These are phyloP conservation scores for Crematogaster levior DNA, from an alignment of 2,888 invertebrate species.

Conservation along the genomic window DNA sequence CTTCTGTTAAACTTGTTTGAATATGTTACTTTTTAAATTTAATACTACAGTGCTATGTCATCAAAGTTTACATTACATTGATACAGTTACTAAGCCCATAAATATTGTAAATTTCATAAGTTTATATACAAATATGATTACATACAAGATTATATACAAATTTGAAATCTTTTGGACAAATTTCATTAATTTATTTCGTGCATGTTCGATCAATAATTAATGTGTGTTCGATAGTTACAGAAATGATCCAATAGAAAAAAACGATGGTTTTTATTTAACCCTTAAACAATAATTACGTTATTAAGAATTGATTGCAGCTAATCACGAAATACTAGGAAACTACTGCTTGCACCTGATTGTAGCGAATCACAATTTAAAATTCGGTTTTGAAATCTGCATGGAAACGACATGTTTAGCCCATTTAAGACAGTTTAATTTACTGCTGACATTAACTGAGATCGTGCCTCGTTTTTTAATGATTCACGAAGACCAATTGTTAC, in stretches of 20 bases:
- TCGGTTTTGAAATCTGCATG: slow-evolving; percentile 52
- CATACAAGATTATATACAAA: not conserved
- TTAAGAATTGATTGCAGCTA: slow-evolving; percentile 25
- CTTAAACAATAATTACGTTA: not conserved
- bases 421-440: slow-evolving; percentile 40
- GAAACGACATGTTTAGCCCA: slow-evolving; percentile 27
- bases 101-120: not conserved
- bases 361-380: slow-evolving; percentile 20
- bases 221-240: not conserved
- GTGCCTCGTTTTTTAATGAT: slow-evolving; percentile 36
- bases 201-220: too few relatives aligned
- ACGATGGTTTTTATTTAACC: not conserved
- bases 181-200: not conserved
- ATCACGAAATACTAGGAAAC: slow-evolving; percentile 25
- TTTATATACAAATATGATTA: too few relatives aligned
- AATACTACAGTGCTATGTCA: not conserved
- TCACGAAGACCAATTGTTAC: slow-evolving; percentile 45
- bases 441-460: slow-evolving; percentile 34
- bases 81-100: not conserved
- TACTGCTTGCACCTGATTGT: slow-evolving; percentile 25
- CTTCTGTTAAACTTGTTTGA: slow-evolving; percentile 37
- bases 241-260: not conserved
- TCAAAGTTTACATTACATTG: not conserved
- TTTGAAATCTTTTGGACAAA: not conserved
- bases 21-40: not conserved